Conservation (phyloP, 2,888 invertebrate genomes). For the Periphyllus acericola region DNA sequence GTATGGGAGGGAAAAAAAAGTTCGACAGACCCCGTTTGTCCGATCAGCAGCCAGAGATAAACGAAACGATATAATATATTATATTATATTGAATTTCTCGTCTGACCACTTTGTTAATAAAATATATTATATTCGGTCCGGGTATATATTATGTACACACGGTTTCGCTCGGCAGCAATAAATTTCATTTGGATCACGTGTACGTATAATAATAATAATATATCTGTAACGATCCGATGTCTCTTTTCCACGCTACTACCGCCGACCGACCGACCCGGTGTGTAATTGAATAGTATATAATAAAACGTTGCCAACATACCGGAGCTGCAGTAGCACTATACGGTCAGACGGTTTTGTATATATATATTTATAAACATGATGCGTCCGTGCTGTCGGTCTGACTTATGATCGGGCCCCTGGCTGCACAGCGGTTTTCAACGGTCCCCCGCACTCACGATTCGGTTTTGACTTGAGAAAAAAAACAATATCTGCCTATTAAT, state of each 20-base stretch:
- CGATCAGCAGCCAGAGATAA: neutral
- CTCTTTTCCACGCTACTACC: neutral
- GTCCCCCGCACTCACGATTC: too few species aligned
- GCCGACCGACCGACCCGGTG: too few species aligned
- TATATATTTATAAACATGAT: too few species aligned
- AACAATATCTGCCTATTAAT: too few species aligned
- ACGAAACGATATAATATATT: neutral
- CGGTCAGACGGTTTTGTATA: too few species aligned
- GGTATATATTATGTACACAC: neutral
- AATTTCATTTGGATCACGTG: conserved; percentile 27
- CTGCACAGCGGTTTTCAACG: too few species aligned
- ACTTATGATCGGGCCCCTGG: too few species aligned
- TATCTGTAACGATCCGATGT: neutral
- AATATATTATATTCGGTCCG: conserved; percentile 1
- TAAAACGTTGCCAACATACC: neutral
- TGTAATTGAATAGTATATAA: conserved; percentile 6
- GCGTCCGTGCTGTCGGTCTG: neutral
- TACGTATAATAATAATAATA: neutral
- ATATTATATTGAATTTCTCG: conserved; percentile 5
- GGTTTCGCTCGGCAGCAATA: conserved; percentile 11
- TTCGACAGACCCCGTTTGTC: too few species aligned
- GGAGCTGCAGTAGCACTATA: neutral
- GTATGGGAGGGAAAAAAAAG: neutral
- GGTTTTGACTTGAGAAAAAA: too few species aligned
- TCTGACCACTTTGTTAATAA: conserved; percentile 22